Evolutionary conservation across 2,113 vertebrate genomes (phyloP).

Genomic region (Cygnus buccinator): DNA sequence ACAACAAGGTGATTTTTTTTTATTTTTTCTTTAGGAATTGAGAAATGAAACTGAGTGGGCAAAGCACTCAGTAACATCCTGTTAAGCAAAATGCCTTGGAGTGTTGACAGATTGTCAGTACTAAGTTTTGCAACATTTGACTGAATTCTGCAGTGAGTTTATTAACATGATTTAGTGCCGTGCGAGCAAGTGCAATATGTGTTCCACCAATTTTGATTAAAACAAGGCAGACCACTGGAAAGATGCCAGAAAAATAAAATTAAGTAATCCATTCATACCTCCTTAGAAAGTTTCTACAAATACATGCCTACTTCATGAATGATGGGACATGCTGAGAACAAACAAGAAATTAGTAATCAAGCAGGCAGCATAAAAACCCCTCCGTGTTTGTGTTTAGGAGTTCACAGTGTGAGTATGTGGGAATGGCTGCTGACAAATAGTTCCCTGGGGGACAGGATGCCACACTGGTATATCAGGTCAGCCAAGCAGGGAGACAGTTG

Average conservation of each 20-base stretch:
- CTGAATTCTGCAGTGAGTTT: conserved; percentile 57
- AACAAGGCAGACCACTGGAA: neutral
- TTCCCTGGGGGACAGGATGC: conserved; percentile 18
- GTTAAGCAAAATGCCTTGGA: conserved; percentile 29
- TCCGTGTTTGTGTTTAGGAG: conserved; percentile 33
- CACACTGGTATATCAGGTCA: conserved; percentile 60
- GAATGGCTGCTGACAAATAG: conserved; percentile 47
- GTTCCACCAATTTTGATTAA: conserved; percentile 58
- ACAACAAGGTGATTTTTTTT: neutral
- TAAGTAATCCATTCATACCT: conserved; percentile 23
- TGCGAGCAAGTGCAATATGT: conserved; percentile 13
- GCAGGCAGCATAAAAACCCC: conserved; percentile 28
- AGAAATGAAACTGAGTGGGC: conserved; percentile 33
- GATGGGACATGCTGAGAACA: conserved; percentile 34
- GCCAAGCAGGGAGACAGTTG: conserved; percentile 20
- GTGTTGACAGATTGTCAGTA: conserved; percentile 63
- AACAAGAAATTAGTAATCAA: conserved; percentile 48
- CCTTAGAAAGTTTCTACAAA: conserved; percentile 43
- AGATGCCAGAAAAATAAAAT: neutral
- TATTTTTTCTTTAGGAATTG: neutral
- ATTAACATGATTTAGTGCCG: conserved; percentile 46
- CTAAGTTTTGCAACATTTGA: conserved; percentile 54
- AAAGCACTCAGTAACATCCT: conserved; percentile 19
- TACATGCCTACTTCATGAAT: conserved; percentile 9
- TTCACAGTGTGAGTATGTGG: conserved; percentile 34